A percentile compares a stretch with the other conserved stretches of the same genome.
Evolutionary conservation across 1,140 invertebrate genomes (phyloP).

Genomic region (Drosophila tropicalis): DNA sequence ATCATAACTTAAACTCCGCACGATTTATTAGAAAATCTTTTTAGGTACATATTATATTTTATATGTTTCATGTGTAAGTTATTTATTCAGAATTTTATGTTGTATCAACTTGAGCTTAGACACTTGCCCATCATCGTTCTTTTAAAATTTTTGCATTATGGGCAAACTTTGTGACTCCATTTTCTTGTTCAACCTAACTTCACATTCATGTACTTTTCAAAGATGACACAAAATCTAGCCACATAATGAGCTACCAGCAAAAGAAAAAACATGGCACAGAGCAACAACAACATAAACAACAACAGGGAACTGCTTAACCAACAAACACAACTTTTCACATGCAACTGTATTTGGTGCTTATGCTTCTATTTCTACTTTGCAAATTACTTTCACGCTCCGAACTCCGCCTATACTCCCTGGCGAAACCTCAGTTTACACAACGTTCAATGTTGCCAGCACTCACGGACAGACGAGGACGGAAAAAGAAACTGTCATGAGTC

Average conservation of each 20-base stretch:
- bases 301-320: constrained; percentile 12
- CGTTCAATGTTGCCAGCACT: constrained; percentile 37
- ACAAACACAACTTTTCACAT: constrained; percentile 37
- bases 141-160: constrained; percentile 21
- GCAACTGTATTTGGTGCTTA: constrained; percentile 23
- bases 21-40: too few species aligned
- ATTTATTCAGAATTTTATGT: neutral
- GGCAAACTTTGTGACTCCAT: neutral
- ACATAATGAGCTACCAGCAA: constrained; percentile 73
- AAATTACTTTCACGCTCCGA: constrained; percentile 73
- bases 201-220: constrained; percentile 62
- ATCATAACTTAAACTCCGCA: too few species aligned
- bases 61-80: neutral
- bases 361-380: constrained; percentile 65
- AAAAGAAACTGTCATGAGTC: constrained; percentile 65
- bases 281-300: neutral
- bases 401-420: constrained; percentile 9
- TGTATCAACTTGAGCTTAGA: neutral
- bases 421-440: constrained; percentile 33
- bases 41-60: too few species aligned
- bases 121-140: neutral
- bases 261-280: constrained; percentile 55
- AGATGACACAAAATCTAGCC: constrained; percentile 53
- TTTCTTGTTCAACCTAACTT: constrained; percentile 30
- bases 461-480: constrained; percentile 8